Percentiles rank a stretch among this genome's conserved stretches.
These are phyloP conservation scores for Cyclargus thomasi DNA, from an alignment of 1,140 invertebrate species.

Conservation along the genomic window DNA sequence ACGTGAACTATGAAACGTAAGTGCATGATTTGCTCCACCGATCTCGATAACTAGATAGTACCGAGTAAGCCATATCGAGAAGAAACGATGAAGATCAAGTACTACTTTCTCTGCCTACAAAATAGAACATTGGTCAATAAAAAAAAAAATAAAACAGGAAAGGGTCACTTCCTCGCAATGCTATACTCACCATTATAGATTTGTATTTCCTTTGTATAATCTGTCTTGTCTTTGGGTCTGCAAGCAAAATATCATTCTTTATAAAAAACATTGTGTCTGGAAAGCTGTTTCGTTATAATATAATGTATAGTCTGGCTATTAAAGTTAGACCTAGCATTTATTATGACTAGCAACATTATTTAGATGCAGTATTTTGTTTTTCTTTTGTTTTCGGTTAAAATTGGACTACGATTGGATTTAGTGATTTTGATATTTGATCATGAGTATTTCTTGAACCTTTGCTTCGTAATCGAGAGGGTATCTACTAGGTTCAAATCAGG, in stretches of 20 bases:
- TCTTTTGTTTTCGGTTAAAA: too few species aligned
- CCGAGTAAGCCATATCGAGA: constrained; percentile 70
- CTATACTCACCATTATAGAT: constrained; percentile 94
- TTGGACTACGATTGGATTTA: too few species aligned
- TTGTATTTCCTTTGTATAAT: constrained; percentile 97
- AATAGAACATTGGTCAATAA: constrained; percentile 55
- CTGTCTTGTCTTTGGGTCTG: constrained; percentile 98
- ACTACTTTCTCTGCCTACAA: constrained; percentile 74
- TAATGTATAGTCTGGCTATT: too few species aligned
- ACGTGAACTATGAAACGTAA: constrained; percentile 57
- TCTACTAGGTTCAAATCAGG: too few species aligned
- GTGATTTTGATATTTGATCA: too few species aligned
- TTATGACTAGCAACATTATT: too few species aligned
- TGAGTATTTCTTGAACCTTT: too few species aligned
- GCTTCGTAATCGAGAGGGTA: too few species aligned
- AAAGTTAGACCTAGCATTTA: too few species aligned
- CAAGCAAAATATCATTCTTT: constrained; percentile 36
- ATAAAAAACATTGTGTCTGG: too few species aligned
- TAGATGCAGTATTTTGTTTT: too few species aligned
- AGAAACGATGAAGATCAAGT: constrained; percentile 70
- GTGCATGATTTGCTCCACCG: constrained; percentile 56
- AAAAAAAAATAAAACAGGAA: constrained; percentile 32
- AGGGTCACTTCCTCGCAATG: constrained; percentile 23
- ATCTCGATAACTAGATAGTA: constrained; percentile 57
- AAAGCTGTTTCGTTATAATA: too few species aligned